phyloP scores from a whole-genome alignment of 2,113 vertebrate species.

The Microcebus murinus region DNA sequence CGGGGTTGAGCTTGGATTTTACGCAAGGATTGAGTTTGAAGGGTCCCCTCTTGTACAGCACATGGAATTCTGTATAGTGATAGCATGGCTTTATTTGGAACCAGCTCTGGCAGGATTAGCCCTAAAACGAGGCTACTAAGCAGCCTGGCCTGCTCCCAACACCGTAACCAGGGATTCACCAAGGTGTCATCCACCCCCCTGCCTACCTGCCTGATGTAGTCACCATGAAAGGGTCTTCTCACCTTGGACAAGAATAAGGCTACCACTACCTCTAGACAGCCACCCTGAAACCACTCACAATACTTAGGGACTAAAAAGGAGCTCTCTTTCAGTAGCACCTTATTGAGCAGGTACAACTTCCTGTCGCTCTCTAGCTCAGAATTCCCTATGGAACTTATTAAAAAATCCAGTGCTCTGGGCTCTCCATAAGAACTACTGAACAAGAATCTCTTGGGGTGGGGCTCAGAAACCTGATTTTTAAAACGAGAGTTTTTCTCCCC shows the following conservation, averaged over 20 bases:
- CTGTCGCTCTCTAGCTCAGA: background rate
- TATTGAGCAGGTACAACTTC: background rate
- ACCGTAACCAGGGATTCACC: background rate
- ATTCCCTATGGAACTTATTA: background rate
- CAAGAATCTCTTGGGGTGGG: background rate
- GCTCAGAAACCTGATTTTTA: background rate
- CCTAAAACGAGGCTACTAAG: background rate
- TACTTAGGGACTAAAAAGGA: background rate
- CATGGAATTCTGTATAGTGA: background rate
- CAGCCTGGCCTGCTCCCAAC: too few species aligned
- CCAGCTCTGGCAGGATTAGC: background rate
- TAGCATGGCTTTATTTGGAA: rapidly evolving
- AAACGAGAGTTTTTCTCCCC: background rate
- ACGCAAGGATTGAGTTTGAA: background rate
- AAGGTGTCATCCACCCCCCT: background rate
- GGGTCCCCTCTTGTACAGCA: background rate
- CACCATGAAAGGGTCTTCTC: background rate
- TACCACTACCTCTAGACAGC: background rate
- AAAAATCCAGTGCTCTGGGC: background rate
- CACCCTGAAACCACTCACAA: background rate
- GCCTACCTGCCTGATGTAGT: background rate
- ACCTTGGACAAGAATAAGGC: background rate
- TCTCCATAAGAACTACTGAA: background rate
- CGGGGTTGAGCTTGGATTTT: background rate
- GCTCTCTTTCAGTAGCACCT: background rate